Evolutionary conservation across 2,888 invertebrate species (phyloP), one percentile per base, ranked within the genome.

Genomic region (Microctonus hyperodae): DNA sequence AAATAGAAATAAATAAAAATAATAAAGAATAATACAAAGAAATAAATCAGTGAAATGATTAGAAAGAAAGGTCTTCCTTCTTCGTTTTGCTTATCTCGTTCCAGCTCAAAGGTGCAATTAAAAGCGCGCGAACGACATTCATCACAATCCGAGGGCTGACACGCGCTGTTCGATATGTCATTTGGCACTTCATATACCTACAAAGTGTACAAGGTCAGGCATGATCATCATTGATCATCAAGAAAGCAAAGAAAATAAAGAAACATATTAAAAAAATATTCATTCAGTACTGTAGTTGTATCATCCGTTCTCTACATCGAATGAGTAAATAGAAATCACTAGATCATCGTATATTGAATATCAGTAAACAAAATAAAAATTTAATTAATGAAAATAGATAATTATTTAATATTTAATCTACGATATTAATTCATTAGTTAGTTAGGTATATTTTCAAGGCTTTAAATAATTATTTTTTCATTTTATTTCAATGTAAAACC

Each of bases 111-210:
- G 63, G 69, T 65, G 64, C 68, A 64, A 70, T 65, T 73, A 73
- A 69, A 71, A 73, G 68, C 55, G 70, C 69, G 69, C 68, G 69
- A 65, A 71, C 70, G 56, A 67, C 70, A 66, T 67, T 64, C 68
- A 69, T 72, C 70, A 69, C 67, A 67, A 66, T 50, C 65, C 65
- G 68, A 68, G 69, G 72, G 71, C 69, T 70, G 68, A 70, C 72
- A 58, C 48, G 67, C 48, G 65, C 68, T 65, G 68, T 68, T 60
- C 70, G 69, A 72, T 58, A 73, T 73, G 73, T 73, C 73, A 68
- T 73, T 71, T 70, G 73, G 73, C 73, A 71, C 73, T 70, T 72
- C 73, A 69, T 73, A 73, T 68, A 72, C 73, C 68, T 73, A 73
- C 70, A 72, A 71, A 72, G 71, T 73, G 69, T 73, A 72, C 73